A percentile compares a stretch with the other conserved stretches of the same genome.
Evolutionary conservation across 2,888 invertebrate species (phyloP).

Genomic region (Trissolcus japonicus): DNA sequence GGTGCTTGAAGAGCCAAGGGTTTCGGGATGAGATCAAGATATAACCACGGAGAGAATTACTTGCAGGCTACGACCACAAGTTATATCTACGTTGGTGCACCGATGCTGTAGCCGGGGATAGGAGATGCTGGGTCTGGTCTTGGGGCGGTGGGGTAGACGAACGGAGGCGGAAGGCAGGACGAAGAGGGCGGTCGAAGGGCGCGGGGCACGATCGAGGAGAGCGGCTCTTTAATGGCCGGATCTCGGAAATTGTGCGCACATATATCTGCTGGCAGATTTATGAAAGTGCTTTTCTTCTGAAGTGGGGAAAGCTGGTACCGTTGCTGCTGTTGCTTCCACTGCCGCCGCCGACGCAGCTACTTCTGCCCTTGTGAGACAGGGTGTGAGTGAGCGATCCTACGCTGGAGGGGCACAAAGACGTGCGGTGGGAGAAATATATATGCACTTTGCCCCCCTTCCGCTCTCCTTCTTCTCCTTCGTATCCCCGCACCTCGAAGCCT

Average conservation of each 20-base stretch:
- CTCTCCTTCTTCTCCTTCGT: constrained; percentile 52
- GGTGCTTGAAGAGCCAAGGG: constrained; percentile 46
- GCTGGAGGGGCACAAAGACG: constrained; percentile 60
- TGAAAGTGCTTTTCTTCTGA: constrained; percentile 86
- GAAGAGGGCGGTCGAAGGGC: constrained; percentile 60
- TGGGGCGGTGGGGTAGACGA: constrained; percentile 55
- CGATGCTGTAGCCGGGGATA: constrained; percentile 48
- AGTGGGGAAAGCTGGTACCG: constrained; percentile 73
- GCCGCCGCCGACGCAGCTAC: constrained; percentile 60
- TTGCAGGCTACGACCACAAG: constrained; percentile 66
- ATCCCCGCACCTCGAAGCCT: constrained; percentile 52
- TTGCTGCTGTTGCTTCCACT: constrained; percentile 61
- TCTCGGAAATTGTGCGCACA: constrained; percentile 94
- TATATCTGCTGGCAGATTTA: constrained; percentile 93
- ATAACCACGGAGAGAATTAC: constrained; percentile 72
- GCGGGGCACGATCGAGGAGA: constrained; percentile 65
- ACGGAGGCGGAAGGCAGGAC: constrained; percentile 55
- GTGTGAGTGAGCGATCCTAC: constrained; percentile 52
- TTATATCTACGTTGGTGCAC: constrained; percentile 65
- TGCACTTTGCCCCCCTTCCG: constrained; percentile 51
- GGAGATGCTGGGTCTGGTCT: constrained; percentile 51
- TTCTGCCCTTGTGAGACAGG: constrained; percentile 41
- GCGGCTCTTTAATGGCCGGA: constrained; percentile 89
- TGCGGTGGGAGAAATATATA: constrained; percentile 56
- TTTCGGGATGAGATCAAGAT: constrained; percentile 68